A percentile compares a stretch with the other conserved stretches of the same genome.
These are phyloP conservation scores for Arctocebus calabarensis DNA, from an alignment of 2,797 vertebrate species.

Conservation along the genomic window DNA sequence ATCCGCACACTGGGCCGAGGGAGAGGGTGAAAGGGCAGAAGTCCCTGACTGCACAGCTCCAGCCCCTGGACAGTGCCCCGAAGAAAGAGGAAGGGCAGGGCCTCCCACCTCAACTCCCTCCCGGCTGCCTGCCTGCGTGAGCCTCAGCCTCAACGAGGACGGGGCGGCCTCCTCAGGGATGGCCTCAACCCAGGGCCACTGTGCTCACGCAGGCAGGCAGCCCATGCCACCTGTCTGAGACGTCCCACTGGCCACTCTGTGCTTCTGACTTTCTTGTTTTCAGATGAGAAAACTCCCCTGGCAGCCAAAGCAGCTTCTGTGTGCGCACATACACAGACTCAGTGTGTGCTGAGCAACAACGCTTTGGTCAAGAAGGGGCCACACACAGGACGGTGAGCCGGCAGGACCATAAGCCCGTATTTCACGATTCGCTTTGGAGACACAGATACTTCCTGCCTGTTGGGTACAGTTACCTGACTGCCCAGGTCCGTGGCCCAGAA, in stretches of 20 bases:
- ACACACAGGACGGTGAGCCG: background rate
- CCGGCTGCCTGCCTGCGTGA: background rate
- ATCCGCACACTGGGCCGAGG: background rate
- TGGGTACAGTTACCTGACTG: background rate
- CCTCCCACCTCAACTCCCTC: background rate
- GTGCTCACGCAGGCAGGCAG: background rate
- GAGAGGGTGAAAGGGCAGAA: background rate
- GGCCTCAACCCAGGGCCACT: background rate
- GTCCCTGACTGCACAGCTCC: background rate
- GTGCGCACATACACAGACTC: no score
- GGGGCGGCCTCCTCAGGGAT: background rate
- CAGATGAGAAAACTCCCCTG: background rate
- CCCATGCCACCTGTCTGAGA: background rate
- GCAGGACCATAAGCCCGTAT: background rate
- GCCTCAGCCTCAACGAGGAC: background rate
- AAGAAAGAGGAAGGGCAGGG: background rate
- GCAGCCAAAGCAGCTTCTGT: background rate
- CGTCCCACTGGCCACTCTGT: background rate
- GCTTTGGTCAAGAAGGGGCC: background rate
- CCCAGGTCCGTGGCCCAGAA: background rate
- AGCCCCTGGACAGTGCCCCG: background rate
- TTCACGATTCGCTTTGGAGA: background rate
- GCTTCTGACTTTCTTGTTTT: background rate
- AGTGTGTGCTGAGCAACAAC: background rate
- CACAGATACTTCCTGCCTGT: background rate